A percentile compares a stretch with the other conserved stretches of the same genome.
phyloP scores from a whole-genome alignment of 2,113 vertebrate species.

The Rynchops niger region DNA sequence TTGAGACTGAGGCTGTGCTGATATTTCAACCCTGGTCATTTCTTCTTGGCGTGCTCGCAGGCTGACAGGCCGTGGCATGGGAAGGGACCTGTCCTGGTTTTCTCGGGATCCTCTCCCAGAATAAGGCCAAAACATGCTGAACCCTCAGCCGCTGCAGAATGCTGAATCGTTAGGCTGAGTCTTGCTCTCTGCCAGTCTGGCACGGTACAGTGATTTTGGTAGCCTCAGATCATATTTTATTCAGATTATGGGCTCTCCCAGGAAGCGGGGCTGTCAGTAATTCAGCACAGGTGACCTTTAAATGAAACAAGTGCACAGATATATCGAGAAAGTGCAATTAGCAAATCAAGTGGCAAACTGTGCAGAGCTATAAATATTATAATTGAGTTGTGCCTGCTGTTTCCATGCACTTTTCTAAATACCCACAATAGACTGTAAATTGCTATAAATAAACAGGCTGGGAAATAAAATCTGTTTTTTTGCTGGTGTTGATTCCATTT shows the following conservation, averaged over 20 bases:
- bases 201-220: neutral
- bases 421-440: slow-evolving; percentile 8
- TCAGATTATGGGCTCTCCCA: slow-evolving; percentile 17
- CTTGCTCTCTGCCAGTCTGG: neutral
- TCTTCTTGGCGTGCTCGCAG: accelerated
- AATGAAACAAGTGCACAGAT: neutral
- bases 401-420: slow-evolving; percentile 2
- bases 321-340: slow-evolving; percentile 23
- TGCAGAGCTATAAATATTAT: slow-evolving; percentile 23
- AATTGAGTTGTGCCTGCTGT: slow-evolving; percentile 22
- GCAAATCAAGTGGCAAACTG: slow-evolving; percentile 26
- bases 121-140: neutral
- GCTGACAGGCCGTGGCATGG: too few species aligned
- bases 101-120: neutral
- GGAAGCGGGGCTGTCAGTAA: neutral
- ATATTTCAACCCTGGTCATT: accelerated
- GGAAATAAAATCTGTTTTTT: slow-evolving; percentile 31
- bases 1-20: neutral
- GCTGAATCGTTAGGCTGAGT: neutral
- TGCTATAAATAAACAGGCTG: slow-evolving; percentile 28
- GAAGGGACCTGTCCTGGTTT: neutral
- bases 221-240: slow-evolving; percentile 28
- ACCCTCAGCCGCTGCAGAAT: neutral
- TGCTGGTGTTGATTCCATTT: neutral
- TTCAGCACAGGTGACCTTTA: slow-evolving; percentile 52